Base-by-base conservation (phyloP, 2,113 vertebrate genomes). In the Tragulus kanchil region DNA sequence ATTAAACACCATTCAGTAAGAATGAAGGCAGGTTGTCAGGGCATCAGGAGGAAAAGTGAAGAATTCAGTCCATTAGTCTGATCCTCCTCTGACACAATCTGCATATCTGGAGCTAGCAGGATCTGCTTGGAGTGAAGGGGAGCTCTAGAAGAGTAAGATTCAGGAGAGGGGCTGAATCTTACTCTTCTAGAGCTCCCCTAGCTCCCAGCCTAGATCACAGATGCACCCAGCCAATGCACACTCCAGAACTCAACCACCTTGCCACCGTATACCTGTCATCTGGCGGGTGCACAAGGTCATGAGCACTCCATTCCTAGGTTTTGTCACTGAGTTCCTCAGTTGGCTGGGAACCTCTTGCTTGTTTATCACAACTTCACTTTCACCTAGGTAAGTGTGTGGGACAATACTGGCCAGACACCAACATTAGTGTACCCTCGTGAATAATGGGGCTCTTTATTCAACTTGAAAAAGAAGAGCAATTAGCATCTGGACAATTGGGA, bases 1-100 rank as follows among this genome's bases (percentile, higher is more conserved):
- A 97, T 97, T 96, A 96, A 97, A 95, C 89, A 67, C 71, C 90
- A 96, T 67, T 90, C 96, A 81, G 61, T 50, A 93, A 91, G 89
- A 19, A 36, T 26, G 92, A 95, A 90, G 96, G 83, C 36, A 75
- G 89, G 65, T 89, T 93, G 96, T 89, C 91, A 91, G 93, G 83
- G 14, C 88, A 59, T 84, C 11, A 19, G 73, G 61, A 94, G 61
- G 79, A 94, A 94, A 85, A 83, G 62, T 59, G 71, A 91, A 93
- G 96, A 94, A 91, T 91, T 82, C 79, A 52, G 78, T 85, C 89
- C 78, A 83, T 93, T 97, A 83, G 78, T 96, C 73, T 31, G 56
- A 75, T 91, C 52, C 78, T 95, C 93, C 58, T 73, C 93, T 91
- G 90, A 96, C 31, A 59, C 45, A 56, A 96, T 93, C 96, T 95